Evolutionary conservation across 2,113 vertebrate genomes (phyloP), one percentile per base, ranked within the genome.

Genomic region (Lagopus leucura): DNA sequence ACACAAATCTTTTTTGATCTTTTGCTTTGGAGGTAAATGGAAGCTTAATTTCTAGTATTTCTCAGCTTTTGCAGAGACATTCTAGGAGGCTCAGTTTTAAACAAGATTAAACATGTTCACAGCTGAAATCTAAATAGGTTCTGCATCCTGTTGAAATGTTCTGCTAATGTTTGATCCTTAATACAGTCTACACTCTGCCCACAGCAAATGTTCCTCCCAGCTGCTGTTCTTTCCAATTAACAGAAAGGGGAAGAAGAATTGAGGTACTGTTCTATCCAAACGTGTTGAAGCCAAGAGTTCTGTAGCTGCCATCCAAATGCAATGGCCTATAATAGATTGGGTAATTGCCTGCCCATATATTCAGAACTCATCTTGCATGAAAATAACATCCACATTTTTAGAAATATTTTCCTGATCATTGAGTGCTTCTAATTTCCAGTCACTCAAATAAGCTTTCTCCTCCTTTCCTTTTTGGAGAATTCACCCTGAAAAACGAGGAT

Each of bases 61-160:
- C 91, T 93, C 48, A 40, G 90, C 80, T 96, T 95, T 95, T 96
- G 63, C 77, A 86, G 82, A 82, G 63, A 75, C 86, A 82, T 95
- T 97, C 84, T 92, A 86, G 93, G 86, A 95, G 93, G 73, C 86
- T 96, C 54, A 42, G 38, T 95, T 95, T 97, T 97, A 89, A 96
- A 95, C 96, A 97, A 96, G 97, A 97, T 97, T 71, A 90, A 98
- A 97, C 96, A 96, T 86, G 97, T 86, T 89, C 94, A 89, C 85
- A 94, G 95, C 92, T 97, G 95, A 98, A 97, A 95, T 95, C 95
- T 94, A 97, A 96, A 95, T 86, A 89, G 60, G 93, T 94, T 82
- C 94, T 97, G 78, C 43, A 77, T 89, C 96, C 71, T 92, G 86
- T 84, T 96, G 92, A 97, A 98, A 97, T 95, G 96, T 92, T 70